Evolutionary conservation across 2,888 invertebrate species (phyloP), one percentile per base, ranked within the genome.

Genomic region (Nycteola revayana): DNA sequence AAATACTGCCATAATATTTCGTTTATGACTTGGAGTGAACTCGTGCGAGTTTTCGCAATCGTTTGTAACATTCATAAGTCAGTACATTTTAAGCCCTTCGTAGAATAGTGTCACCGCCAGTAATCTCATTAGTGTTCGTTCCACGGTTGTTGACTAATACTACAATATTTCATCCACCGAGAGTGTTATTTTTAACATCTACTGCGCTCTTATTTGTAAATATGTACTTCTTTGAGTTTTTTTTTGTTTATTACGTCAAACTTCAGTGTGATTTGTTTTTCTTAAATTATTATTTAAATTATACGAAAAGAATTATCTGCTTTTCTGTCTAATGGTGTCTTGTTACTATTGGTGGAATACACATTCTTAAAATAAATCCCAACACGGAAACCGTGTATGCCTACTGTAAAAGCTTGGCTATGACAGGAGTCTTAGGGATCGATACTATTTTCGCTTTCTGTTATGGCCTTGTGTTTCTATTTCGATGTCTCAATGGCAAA

Each of bases 391-490:
- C 2, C n/a, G n/a, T n/a, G n/a, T n/a, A n/a, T n/a, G 2, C 14
- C 2, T 14, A 14, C 5, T 14, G 14, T 14, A 14, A 3, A 14
- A 14, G 14, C 5, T 14, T 14, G 3, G 5, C 53, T 51, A 52
- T 51, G 51, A 56, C 45, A 48, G 34, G 42, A 62, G 48, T 60
- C 51, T 61, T 62, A 59, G 50, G 45, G 47, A 61, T 66, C 57
- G 61, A 60, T 42, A 65, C 66, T 81, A 80, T 82, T 81, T 82
- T 73, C 61, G 69, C 70, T 68, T 69, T 72, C 66, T 68, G 76
- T 75, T 73, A 75, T 81, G 83, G 75, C 87, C 88, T 86, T 87
- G 87, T 58, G 59, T 57, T 59, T 77, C 77, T 80, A 80, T 83
- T 85, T 77, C 46, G 66, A 69, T 42, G 50, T 33, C 42, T 40